Evolutionary conservation across 2,888 invertebrate genomes (phyloP), one percentile per base, ranked within the genome.

Genomic region (Lepidochrysops patricia): DNA sequence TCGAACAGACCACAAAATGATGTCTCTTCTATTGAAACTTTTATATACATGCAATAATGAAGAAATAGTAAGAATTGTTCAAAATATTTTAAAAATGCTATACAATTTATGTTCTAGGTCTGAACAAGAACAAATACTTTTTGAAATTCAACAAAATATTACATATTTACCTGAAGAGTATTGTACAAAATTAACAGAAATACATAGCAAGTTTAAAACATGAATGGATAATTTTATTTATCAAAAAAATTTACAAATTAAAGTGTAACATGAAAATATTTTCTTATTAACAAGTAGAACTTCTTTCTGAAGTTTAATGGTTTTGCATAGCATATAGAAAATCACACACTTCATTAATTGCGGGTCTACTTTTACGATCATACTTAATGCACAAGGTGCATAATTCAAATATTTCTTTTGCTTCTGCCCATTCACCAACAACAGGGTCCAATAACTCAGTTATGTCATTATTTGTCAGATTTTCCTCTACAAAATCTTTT

Each of bases 341-440:
- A 61, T 82, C 73, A 66, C 85, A 84, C 27, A 93, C 84, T 68
- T 87, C 76, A 60, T 82, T 84, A 88, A 94, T 93, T 12, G 86
- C 78, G 0, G 93, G 93, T 68, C 94, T 76, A 15, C 70, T 73
- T 56, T 84, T 84, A 68, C 90, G 90, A 63, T 91, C 91, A 49
- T 87, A 80, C 60, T 85, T 79, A 60, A 93, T 81, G 72, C 94
- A 94, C 37, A 72, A 77, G 59, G 79, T 76, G 2, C 93, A 90
- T 49, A 94, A 74, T 13, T 78, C 71, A 70, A 90, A 93, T 12
- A 94, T 71, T 37, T 86, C 73, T 12, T 81, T 77, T 6, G 90
- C 91, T 67, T 89, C 82, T 0, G 70, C 66, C 92, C 93, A 93
- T 2, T 78, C 70, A 1, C 85, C 90, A 12, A 91, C 90, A 57